phyloP scores from a whole-genome alignment of 1,140 invertebrate species.

The Hormaphis cornu region DNA sequence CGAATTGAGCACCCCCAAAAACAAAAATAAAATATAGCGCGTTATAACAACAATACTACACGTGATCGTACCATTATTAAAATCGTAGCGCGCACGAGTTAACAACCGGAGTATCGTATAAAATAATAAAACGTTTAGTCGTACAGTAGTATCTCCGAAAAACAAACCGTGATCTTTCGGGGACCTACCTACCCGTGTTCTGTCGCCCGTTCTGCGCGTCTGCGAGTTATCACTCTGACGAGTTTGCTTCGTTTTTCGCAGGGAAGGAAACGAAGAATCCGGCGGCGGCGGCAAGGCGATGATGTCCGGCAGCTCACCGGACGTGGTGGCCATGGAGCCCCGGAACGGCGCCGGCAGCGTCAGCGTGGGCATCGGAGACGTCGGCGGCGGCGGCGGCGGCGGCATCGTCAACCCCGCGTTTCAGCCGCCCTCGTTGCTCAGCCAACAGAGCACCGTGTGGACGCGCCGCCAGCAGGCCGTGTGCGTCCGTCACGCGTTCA shows the following conservation, averaged over 20 bases:
- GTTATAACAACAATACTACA: background rate
- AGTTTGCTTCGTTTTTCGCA: background rate
- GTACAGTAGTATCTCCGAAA: too few species aligned
- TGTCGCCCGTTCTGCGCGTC: too few species aligned
- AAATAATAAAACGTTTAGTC: too few species aligned
- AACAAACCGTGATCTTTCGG: too few species aligned
- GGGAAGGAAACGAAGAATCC: conserved; percentile 16
- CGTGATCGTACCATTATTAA: too few species aligned
- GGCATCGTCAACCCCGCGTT: conserved; percentile 35
- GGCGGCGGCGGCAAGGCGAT: background rate
- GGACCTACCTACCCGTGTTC: too few species aligned
- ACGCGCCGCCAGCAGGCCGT: conserved; percentile 42
- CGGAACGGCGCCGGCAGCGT: background rate
- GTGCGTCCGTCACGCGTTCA: conserved; percentile 43
- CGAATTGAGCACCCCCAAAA: too few species aligned
- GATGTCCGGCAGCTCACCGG: conserved; percentile 16
- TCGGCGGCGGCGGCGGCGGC: background rate
- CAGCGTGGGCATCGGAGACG: background rate
- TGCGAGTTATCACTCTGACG: too few species aligned
- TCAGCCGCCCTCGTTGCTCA: conserved; percentile 34
- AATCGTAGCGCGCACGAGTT: too few species aligned
- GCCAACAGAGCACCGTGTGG: conserved; percentile 40
- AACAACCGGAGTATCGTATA: too few species aligned
- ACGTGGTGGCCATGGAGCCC: conserved; percentile 33
- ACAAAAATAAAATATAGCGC: too few species aligned